phyloP scores from a whole-genome alignment of 2,113 vertebrate species.

The Chionomys nivalis region DNA sequence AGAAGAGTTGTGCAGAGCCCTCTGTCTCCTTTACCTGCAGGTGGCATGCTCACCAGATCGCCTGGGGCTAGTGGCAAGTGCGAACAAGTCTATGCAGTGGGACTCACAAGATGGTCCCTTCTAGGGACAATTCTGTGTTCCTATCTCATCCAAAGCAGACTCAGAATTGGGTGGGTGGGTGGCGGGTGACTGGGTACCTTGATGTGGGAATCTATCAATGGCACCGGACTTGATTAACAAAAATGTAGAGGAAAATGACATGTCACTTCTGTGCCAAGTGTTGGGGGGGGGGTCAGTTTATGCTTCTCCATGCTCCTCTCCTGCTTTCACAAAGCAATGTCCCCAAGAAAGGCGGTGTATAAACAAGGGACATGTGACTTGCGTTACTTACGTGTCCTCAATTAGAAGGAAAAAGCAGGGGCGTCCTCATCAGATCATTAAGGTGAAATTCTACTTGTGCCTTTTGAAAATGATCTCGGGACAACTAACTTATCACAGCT shows the following conservation, averaged over 20 bases:
- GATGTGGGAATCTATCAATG: background rate
- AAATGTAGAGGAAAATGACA: background rate
- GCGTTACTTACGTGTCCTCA: background rate
- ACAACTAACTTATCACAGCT: slow-evolving; percentile 42
- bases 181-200: background rate
- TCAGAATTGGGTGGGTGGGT: background rate
- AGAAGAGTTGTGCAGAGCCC: background rate
- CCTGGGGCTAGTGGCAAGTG: background rate
- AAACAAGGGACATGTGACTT: background rate
- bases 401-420: background rate
- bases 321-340: background rate
- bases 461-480: slow-evolving; percentile 36
- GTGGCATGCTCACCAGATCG: background rate
- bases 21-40: background rate
- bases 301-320: background rate
- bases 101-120: background rate
- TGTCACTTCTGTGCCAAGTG: background rate
- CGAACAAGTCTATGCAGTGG: background rate
- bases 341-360: background rate
- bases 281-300: background rate
- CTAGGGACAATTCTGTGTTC: background rate
- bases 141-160: background rate
- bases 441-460: slow-evolving; percentile 56
- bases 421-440: slow-evolving; percentile 54
- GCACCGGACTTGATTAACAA: background rate